phyloP scores from a whole-genome alignment of 2,797 vertebrate genomes.

The Syncerus caffer region DNA sequence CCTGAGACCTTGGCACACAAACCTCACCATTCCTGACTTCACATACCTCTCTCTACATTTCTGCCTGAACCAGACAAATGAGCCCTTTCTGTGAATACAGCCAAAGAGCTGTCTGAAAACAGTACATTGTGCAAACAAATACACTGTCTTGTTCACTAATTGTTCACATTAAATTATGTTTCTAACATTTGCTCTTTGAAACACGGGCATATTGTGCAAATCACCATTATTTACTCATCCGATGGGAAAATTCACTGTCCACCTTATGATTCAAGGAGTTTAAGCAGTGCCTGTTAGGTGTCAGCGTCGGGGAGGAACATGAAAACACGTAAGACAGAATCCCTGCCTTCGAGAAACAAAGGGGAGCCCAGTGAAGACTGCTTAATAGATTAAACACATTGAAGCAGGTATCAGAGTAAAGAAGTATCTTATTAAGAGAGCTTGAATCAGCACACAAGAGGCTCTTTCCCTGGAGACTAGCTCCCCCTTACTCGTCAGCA shows the following conservation, averaged over 20 bases:
- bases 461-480: not conserved
- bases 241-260: not conserved
- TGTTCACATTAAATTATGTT: not conserved
- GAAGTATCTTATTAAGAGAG: not conserved
- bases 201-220: not conserved
- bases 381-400: not conserved
- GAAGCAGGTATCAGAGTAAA: not conserved
- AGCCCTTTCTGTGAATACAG: not conserved
- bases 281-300: not conserved
- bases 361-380: not conserved
- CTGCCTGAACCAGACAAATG: not conserved
- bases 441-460: not conserved
- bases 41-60: not conserved
- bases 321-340: not conserved
- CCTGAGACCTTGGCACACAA: not conserved
- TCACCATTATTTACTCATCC: not conserved
- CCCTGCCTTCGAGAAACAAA: not conserved
- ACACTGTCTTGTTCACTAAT: not conserved
- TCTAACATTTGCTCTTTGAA: not conserved
- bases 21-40: not conserved
- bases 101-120: not conserved
- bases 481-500: not conserved
- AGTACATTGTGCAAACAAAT: not conserved
- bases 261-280: not conserved
- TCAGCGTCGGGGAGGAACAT: not conserved